Evolutionary conservation across 2,888 invertebrate genomes (phyloP), one percentile per base, ranked within the genome.

Genomic region (Glyphotaelius pellucidus): DNA sequence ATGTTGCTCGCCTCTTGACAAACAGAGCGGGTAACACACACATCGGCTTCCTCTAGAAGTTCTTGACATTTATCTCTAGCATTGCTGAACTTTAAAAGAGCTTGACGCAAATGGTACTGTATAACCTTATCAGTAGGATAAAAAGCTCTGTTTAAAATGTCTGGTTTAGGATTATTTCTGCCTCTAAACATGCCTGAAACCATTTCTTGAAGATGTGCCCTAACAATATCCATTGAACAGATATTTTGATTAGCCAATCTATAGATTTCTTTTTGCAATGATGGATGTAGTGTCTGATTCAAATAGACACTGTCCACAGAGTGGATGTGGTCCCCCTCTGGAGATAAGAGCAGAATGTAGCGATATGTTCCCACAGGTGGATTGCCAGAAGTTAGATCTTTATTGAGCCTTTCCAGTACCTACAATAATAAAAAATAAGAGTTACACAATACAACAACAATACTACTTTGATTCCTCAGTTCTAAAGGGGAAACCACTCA

Each of bases 51-150:
- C 19, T 83, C 35, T 83, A 25, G 25, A 25, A n/a, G 25, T 25
- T 67, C 67, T 25, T 25, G 25, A 67, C 67, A 25, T 67, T 67
- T 67, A 9, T 67, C 25, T 25, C n/a, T 67, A 67, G 67, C 25
- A 4, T 83, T 83, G 35, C 31, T 83, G 35, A 35, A 35, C 35
- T 86, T 86, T 30, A 86, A 42, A 86, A 35, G 86, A 86, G 86
- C 86, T 86, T 86, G 86, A 47, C n/a, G 38, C 15, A 86, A 30
- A 47, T 86, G 86, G 30, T 86, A 86, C 11, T 42, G 86, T 42
- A 86, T 47, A 35, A 86, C 47, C 42, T 86, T 86, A 30, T 86
- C 86, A 38, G 86, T 42, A 47, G 86, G 86, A 86, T 86, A 86
- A 42, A 86, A 86, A 2, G 86, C 30, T 86, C 47, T 47, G n/a